Conservation (phyloP, 2,113 vertebrate species). For the Hylia prasina region DNA sequence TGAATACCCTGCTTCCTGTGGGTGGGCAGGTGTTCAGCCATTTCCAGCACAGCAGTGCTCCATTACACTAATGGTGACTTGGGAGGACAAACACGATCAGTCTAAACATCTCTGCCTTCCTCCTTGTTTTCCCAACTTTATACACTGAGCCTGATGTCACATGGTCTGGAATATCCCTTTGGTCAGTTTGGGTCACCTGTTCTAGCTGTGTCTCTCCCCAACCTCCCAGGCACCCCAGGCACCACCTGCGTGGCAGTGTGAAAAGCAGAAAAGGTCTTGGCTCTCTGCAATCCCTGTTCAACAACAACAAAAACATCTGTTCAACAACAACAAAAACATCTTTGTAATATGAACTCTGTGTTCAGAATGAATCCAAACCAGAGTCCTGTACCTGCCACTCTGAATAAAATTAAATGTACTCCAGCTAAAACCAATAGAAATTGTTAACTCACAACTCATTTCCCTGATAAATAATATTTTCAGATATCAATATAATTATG, state of each 20-base stretch:
- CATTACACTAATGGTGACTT: background rate
- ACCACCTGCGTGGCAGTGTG: fast-evolving
- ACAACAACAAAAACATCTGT: background rate
- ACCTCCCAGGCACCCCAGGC: fast-evolving
- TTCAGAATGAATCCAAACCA: background rate
- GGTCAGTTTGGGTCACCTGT: background rate
- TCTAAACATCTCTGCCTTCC: no score
- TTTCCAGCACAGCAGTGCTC: background rate
- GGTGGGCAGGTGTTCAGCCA: background rate
- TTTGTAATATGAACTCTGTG: background rate
- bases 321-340: background rate
- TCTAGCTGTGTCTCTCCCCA: background rate
- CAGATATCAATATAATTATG: background rate
- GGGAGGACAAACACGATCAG: background rate
- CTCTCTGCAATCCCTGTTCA: background rate
- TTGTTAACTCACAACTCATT: background rate
- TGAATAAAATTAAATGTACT: background rate
- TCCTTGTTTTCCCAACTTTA: background rate
- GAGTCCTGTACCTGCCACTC: background rate
- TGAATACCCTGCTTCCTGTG: fast-evolving
- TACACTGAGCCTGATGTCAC: background rate
- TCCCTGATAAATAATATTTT: background rate
- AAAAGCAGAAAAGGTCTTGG: background rate
- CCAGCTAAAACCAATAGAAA: background rate
- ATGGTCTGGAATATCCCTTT: background rate